Evolutionary conservation across 2,797 vertebrate species (phyloP).

Genomic region (Geotrypetes seraphini): DNA sequence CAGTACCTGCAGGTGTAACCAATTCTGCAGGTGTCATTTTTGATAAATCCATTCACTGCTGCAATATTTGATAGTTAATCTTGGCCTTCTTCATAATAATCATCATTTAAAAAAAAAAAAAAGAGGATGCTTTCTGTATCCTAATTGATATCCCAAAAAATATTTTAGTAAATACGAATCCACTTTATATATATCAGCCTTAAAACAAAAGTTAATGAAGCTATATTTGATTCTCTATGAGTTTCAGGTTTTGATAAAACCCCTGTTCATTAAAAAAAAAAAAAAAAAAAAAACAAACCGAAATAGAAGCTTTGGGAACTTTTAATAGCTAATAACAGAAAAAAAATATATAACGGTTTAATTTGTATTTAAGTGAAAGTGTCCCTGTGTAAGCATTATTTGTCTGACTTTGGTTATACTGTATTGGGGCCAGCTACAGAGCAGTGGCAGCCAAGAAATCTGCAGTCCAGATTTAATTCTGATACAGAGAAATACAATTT

Average conservation of each 20-base stretch:
- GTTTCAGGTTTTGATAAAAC: constrained; percentile 34
- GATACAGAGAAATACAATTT: constrained; percentile 99
- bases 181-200: constrained; percentile 39
- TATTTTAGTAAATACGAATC: constrained; percentile 49
- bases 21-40: constrained; percentile 13
- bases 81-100: constrained; percentile 31
- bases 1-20: too few relatives aligned
- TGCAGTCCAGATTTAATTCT: constrained; percentile 99
- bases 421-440: constrained; percentile 71
- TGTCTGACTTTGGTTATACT: constrained; percentile 86
- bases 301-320: constrained; percentile 59
- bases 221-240: constrained; percentile 17
- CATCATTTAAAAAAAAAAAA: too few relatives aligned
- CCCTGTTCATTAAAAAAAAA: constrained; percentile 43
- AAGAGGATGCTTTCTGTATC: constrained; percentile 30
- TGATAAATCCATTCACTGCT: constrained; percentile 27
- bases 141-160: constrained; percentile 25
- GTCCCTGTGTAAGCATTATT: constrained; percentile 75
- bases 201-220: constrained; percentile 26
- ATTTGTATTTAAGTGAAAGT: constrained; percentile 61
- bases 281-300: too few relatives aligned
- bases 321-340: constrained; percentile 81
- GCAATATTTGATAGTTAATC: constrained; percentile 20
- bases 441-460: constrained; percentile 85
- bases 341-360: constrained; percentile 58